Evolutionary conservation across 2,797 vertebrate species (phyloP).

Genomic region (Gymnopithys bicolor): DNA sequence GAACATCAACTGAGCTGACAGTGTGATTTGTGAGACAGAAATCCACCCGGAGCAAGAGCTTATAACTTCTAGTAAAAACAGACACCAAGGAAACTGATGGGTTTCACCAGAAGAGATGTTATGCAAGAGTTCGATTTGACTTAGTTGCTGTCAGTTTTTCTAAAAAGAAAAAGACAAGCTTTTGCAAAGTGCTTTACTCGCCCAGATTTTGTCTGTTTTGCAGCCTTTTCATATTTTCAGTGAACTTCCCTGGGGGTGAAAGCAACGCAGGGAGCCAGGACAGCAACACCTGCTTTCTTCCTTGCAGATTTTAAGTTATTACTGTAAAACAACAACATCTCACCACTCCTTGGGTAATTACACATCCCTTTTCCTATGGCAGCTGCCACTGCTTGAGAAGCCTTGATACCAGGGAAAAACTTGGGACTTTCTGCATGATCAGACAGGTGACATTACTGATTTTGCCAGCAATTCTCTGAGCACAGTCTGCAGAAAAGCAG

Average conservation of each 20-base stretch:
- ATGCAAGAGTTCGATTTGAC: not conserved
- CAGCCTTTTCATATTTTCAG: not conserved
- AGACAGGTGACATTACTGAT: not conserved
- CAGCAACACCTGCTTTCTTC: rapidly evolving
- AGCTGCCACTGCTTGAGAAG: not conserved
- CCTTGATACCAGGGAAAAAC: not conserved
- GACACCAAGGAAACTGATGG: not conserved
- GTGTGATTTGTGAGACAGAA: not conserved
- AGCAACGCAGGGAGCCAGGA: not conserved
- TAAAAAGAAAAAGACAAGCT: not conserved
- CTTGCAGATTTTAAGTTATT: not conserved
- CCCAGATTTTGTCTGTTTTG: not conserved
- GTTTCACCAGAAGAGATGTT: not conserved
- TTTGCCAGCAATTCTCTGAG: not conserved
- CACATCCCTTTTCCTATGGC: not conserved
- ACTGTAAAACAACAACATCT: not conserved
- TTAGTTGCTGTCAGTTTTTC: not conserved
- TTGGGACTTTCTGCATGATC: not conserved
- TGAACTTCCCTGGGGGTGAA: not conserved
- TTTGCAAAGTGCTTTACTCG: not conserved
- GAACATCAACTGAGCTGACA: not conserved
- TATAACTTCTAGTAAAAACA: not conserved
- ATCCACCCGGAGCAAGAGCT: not conserved
- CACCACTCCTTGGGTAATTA: not conserved
- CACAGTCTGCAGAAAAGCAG: not conserved